Conservation (phyloP, 2,113 vertebrate species). For the Gnathonemus echidnorhynchus region DNA sequence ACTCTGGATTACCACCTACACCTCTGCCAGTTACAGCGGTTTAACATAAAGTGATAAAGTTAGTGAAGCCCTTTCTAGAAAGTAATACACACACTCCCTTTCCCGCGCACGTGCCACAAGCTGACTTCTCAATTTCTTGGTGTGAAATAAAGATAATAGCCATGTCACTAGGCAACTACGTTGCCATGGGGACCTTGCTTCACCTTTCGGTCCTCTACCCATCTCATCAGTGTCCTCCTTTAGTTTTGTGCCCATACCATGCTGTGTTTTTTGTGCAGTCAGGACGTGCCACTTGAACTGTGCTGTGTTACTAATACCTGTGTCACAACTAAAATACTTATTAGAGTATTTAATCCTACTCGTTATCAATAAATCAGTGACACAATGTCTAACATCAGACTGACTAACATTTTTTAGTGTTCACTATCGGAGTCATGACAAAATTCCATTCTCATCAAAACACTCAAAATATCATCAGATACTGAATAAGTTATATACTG, state of each 20-base stretch:
- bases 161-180: constrained; percentile 10
- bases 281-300: background rate
- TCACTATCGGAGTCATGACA: background rate
- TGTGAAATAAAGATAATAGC: background rate
- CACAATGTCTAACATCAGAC: background rate
- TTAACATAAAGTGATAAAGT: background rate
- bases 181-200: constrained; percentile 4
- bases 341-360: background rate
- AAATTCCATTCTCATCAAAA: background rate
- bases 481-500: too few species aligned
- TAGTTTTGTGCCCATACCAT: background rate
- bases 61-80: background rate
- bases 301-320: background rate
- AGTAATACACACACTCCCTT: background rate
- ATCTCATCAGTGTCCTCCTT: background rate
- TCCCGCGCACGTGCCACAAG: background rate
- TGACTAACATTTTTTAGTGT: background rate
- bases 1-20: background rate
- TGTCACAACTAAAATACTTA: background rate
- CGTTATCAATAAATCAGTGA: background rate
- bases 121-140: background rate
- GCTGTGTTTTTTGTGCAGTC: background rate
- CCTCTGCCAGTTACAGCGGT: background rate
- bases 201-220: background rate
- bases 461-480: background rate